Conservation (phyloP, 1,140 invertebrate genomes). For the Drosophila mauritiana region DNA sequence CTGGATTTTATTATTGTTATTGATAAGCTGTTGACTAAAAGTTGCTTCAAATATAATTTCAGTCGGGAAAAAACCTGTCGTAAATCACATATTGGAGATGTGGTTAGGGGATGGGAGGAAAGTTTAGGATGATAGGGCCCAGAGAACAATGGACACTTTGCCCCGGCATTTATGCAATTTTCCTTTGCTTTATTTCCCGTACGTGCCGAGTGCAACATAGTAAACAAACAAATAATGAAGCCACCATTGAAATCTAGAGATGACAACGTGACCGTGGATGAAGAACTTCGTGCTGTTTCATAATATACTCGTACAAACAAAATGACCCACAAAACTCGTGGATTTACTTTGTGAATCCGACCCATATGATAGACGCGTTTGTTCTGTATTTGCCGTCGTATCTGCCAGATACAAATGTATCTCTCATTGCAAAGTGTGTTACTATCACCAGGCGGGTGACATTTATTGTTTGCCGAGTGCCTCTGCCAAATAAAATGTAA, state of each 20-base stretch:
- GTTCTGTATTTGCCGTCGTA: conserved; percentile 57
- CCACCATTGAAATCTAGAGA: conserved; percentile 29
- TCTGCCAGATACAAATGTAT: conserved; percentile 64
- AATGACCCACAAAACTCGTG: neutral
- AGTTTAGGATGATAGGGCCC: conserved; percentile 12
- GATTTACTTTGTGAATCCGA: conserved; percentile 15
- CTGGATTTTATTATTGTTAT: conserved; percentile 21
- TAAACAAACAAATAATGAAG: conserved; percentile 41
- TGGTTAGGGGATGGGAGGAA: neutral
- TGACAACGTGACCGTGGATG: conserved; percentile 33
- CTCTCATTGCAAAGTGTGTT: conserved; percentile 64
- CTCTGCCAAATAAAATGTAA: conserved; percentile 7
- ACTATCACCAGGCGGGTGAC: conserved; percentile 67
- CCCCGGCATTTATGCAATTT: conserved; percentile 25
- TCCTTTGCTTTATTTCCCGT: conserved; percentile 57
- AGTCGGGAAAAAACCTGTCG: conserved; percentile 15
- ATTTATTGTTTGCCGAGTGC: conserved; percentile 59
- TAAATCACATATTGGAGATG: conserved; percentile 37
- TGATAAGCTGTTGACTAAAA: conserved; percentile 23
- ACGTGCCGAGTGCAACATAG: conserved; percentile 66
- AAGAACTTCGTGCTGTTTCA: conserved; percentile 18
- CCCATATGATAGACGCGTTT: conserved; percentile 54
- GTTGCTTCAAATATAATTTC: conserved; percentile 17
- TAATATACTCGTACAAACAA: neutral
- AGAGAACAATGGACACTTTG: conserved; percentile 35